Percentiles rank a stretch among this genome's conserved stretches.
Evolutionary conservation across 1,140 invertebrate genomes (phyloP).

Genomic region (Pemphigus obesinymphae): DNA sequence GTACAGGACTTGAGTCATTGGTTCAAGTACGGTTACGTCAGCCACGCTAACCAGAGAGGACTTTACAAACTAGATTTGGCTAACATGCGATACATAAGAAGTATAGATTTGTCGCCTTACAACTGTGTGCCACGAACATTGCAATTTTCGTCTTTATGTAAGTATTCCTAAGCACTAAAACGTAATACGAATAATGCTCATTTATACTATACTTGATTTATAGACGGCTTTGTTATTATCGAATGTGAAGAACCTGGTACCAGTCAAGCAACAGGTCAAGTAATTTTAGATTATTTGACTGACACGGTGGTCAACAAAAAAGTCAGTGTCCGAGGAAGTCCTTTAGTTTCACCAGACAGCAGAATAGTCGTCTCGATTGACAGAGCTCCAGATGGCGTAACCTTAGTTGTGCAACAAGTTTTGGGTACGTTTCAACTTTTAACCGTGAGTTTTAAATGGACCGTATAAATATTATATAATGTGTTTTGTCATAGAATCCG

Average conservation of each 20-base stretch:
- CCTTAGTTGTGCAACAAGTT: constrained; percentile 68
- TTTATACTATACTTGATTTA: too few relatives aligned
- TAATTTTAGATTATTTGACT: constrained; percentile 72
- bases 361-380: constrained; percentile 67
- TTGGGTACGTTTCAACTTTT: constrained; percentile 53
- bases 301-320: constrained; percentile 67
- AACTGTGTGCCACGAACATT: constrained; percentile 69
- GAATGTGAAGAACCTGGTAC: constrained; percentile 67
- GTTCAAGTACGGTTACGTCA: constrained; percentile 73
- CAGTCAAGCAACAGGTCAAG: constrained; percentile 60
- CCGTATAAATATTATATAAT: not conserved
- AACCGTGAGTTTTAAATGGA: not conserved
- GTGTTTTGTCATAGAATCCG: constrained; percentile 55
- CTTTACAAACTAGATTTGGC: constrained; percentile 73
- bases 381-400: constrained; percentile 57
- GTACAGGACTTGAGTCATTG: constrained; percentile 59
- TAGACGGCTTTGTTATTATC: constrained; percentile 70
- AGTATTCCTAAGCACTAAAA: too few relatives aligned
- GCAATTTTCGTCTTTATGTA: constrained; percentile 70
- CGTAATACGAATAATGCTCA: too few relatives aligned
- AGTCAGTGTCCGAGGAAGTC: constrained; percentile 61
- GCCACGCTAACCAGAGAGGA: constrained; percentile 67
- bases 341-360: constrained; percentile 68
- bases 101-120: constrained; percentile 68
- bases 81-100: constrained; percentile 69